Evolutionary conservation across 92 coral and sea anemone species (phyloP).

Genomic region (Siderastrea radians): DNA sequence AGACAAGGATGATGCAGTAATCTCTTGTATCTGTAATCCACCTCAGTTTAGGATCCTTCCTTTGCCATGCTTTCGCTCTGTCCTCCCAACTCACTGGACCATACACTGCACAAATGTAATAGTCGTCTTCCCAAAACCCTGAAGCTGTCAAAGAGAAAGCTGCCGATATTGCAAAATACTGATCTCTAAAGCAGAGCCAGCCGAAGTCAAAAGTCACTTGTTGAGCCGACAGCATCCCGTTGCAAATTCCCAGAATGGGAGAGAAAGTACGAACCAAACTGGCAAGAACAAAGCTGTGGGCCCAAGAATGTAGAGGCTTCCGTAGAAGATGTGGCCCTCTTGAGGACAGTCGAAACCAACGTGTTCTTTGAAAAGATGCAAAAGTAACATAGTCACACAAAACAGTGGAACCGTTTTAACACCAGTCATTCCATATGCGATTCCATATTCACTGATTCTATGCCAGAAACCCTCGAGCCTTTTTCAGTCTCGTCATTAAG

Average conservation of each 20-base stretch:
- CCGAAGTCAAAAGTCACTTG: constrained; percentile 4
- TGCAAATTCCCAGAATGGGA: constrained; percentile 25
- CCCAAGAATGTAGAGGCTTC: constrained; percentile 16
- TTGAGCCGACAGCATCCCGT: neutral
- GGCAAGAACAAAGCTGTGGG: constrained; percentile 1
- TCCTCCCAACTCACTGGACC: too few species aligned
- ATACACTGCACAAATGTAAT: neutral
- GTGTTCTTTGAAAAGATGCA: neutral
- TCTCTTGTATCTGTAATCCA: too few species aligned
- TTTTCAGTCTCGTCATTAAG: too few species aligned
- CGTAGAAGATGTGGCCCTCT: constrained; percentile 10
- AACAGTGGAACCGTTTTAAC: neutral
- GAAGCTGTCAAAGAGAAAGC: neutral
- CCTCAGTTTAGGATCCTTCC: too few species aligned
- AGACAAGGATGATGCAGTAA: neutral
- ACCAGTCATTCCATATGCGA: neutral
- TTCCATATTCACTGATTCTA: neutral
- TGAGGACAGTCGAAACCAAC: constrained; percentile 3
- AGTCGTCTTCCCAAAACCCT: neutral
- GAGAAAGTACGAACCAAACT: constrained; percentile 20
- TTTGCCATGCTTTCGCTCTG: too few species aligned
- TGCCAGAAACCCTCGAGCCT: neutral
- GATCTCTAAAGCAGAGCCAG: constrained; percentile 7
- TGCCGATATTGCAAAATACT: constrained; percentile 5
- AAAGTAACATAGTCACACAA: neutral